Base-by-base conservation (phyloP, 2,888 invertebrate genomes). In the Conops quadrifasciatus region DNA sequence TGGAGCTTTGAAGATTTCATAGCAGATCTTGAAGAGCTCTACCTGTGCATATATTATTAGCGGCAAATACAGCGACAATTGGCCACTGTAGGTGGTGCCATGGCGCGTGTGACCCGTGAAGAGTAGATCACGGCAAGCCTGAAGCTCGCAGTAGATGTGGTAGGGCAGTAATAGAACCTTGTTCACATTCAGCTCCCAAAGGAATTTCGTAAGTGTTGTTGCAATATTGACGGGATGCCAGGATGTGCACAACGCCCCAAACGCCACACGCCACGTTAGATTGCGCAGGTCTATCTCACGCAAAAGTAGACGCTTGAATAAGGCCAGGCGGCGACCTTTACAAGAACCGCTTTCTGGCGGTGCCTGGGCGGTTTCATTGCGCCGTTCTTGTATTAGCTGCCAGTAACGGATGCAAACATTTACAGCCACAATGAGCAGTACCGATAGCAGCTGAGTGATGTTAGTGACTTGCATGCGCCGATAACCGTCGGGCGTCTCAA, bases 351-450 rank as follows among this genome's bases (percentile, higher is more conserved):
- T 4, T 7, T 9, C 2, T 4, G 59, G 15, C 7, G 73, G 66
- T 16, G 77, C 74, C 1, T 80, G 78, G 0, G 77, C 75, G 3
- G 76, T 73, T 9, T 76, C 73, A 45, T 78, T 80, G 4, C 75
- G 75, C 0, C 77, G 77, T 30, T 76, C 59, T 0, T 73, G 62
- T 16, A 78, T 76, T 5, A 74, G 77, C 16, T 90, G 90, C 71
- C 87, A 88, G 58, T 91, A 87, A 78, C 91, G 90, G 76, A 90
- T 89, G 0, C 89, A 75, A 0, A 90, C 89, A 60, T 91, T 90
- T 0, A 92, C 89, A 1, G 89, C 79, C 3, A 91, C 89, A 77
- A 94, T 91, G 1, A 92, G 78, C 0, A 88, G 79, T 56, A 93
- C 87, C 0, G 92, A 91, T 1, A 89, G 80, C 30, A 91, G 74